Base-by-base conservation (phyloP, 2,888 invertebrate species). In the Entomobrya proxima region DNA sequence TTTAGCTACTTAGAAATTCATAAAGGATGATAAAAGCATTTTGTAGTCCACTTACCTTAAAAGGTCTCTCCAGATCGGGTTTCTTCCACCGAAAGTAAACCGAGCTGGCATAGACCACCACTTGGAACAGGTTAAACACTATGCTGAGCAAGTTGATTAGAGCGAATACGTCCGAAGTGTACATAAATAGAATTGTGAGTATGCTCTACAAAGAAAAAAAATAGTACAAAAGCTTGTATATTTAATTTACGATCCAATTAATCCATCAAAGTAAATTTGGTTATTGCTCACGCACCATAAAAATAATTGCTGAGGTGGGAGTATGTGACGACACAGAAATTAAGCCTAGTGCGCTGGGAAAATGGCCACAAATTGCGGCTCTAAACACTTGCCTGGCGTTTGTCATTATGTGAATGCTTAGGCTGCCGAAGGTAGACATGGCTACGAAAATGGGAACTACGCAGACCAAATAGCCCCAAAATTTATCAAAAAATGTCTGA, bases 351-450 rank as follows among this genome's bases (percentile, higher is more conserved):
- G 96, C 92, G 3, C 94, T 94, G 0, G 97, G 97, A 93, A 97
- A 96, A 91, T 97, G 97, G 0, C 97, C 96, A 91, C 96, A 96
- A 86, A 97, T 40, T 15, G 97, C 96, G 35, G 88, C 88, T 21
- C 85, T 87, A 61, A 87, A 87, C 18, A 80, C 79, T 30, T 81
- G 75, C 94, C 94, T 94, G 1, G 98, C 97, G 9, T 97, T 97
- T 24, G 98, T 96, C 96, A 98, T 98, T 74, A 98, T 96, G 91
- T 98, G 98, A 78, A 98, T 98, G 86, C 97, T 96, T 3, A 98
- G 93, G 1, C 98, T 98, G 84, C 98, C 98, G 91, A 98, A 94
- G 1, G 97, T 96, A 0, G 98, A 98, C 82, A 97, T 94, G 0
- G 98, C 98, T 1, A 98, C 98, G 93, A 98, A 94, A 5, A 97